Evolutionary conservation across 2,888 invertebrate genomes (phyloP), one percentile per base, ranked within the genome.

Genomic region (Odiellus spinosus): DNA sequence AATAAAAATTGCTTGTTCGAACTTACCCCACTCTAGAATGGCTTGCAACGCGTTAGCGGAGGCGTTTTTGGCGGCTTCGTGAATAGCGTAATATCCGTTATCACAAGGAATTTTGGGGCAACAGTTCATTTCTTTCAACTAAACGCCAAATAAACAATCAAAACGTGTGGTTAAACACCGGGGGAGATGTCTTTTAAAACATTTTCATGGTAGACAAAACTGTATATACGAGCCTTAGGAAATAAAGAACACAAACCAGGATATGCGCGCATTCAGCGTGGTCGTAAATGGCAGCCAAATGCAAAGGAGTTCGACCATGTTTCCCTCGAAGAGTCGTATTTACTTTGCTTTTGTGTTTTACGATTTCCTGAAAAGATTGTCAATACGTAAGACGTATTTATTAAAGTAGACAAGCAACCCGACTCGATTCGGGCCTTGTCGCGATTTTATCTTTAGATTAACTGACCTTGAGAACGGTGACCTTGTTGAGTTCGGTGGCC

Each of bases 51-150:
- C 82, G 59, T 78, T 75, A 0, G 84, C 82, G 4, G 86, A 82
- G 11, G 86, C 86, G 68, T 85, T 84, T 63, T 84, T 85, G 3
- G 87, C 86, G 2, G 88, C 88, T 60, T 85, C 80, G 65, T 88
- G 88, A 53, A 88, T 85, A 0, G 88, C 86, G 63, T 84, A 86
- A 66, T 83, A 86, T 11, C 87, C 87, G 70, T 85, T 83, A 68
- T 83, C 80, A 67, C 85, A 86, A 2, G 81, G 77, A 52, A 72
- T 74, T 59, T 81, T 78, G 44, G 82, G 80, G 60, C 77, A 76
- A 35, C 82, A 83, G 50, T 78, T 82, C 57, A 83, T 73, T 57
- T 83, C 78, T 38, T 77, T 77, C 56, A 87, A 78, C 87, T 87
- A 42, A 67, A 26, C 26, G 26, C 26, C n/a, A n/a, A n/a, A 8